These are phyloP conservation scores for Clarias laeviceps DNA, from an alignment of 2,797 vertebrate species.

Conservation along the genomic window DNA sequence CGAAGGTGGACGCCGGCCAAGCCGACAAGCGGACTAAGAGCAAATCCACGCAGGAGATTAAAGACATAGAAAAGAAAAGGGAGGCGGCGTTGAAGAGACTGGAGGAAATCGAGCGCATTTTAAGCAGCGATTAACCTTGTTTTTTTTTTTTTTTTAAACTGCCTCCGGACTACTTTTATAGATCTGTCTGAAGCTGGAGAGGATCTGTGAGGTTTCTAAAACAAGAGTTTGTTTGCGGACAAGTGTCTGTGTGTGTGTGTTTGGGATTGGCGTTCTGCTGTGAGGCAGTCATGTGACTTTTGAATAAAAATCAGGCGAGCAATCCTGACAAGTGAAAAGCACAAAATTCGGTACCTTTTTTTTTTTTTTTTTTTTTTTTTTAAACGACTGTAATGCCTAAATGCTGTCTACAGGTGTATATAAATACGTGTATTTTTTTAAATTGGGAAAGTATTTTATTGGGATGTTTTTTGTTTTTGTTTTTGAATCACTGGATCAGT, in stretches of 20 bases:
- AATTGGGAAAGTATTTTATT: slow-evolving; percentile 41
- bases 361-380: slow-evolving; percentile 41
- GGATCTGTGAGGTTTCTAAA: slow-evolving; percentile 34
- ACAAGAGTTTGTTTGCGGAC: slow-evolving; percentile 15
- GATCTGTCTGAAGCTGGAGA: slow-evolving; percentile 56
- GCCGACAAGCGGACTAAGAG: slow-evolving; percentile 79
- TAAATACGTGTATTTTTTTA: not conserved
- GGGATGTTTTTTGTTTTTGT: slow-evolving; percentile 34
- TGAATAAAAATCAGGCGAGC: not conserved
- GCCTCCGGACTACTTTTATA: slow-evolving; percentile 67
- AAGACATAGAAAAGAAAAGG: slow-evolving; percentile 95
- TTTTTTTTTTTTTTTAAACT: slow-evolving; percentile 25
- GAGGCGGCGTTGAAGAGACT: slow-evolving; percentile 95
- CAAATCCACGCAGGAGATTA: slow-evolving; percentile 92
- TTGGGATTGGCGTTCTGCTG: slow-evolving; percentile 38
- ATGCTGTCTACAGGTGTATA: not conserved
- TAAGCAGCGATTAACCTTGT: slow-evolving; percentile 87
- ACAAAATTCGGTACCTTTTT: slow-evolving; percentile 57
- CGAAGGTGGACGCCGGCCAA: slow-evolving; percentile 74
- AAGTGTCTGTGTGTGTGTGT: slow-evolving; percentile 10
- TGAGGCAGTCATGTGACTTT: not conserved
- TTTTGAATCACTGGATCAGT: slow-evolving; percentile 75
- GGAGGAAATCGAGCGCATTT: slow-evolving; percentile 97
- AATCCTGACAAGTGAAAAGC: slow-evolving; percentile 52
- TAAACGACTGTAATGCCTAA: slow-evolving; percentile 16